phyloP scores from a whole-genome alignment of 2,888 invertebrate species.

The Drosophila mercatorum region DNA sequence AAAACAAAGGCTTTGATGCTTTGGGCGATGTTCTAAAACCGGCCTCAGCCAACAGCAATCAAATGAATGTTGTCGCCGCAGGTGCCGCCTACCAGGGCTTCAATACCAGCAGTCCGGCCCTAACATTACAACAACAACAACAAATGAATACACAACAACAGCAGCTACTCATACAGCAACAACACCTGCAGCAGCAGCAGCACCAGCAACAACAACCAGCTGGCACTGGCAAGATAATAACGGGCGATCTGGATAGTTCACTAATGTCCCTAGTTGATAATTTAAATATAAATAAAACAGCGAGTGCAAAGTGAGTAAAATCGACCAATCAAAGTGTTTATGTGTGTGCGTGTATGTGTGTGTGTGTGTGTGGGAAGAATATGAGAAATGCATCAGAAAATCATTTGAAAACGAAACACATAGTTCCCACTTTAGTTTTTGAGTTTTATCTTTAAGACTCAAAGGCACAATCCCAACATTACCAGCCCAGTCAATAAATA shows the following conservation, averaged over 20 bases:
- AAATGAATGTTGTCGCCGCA: conserved; percentile 84
- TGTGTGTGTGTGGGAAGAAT: conserved; percentile 7
- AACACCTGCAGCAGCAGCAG: conserved; percentile 62
- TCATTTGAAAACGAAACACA: not conserved
- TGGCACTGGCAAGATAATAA: conserved; percentile 90
- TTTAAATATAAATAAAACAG: conserved; percentile 92
- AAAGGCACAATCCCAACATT: not conserved
- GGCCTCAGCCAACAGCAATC: conserved; percentile 82
- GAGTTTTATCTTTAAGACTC: not conserved
- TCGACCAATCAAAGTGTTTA: conserved; percentile 27
- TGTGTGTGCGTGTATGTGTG: not conserved
- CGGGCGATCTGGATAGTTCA: conserved; percentile 97
- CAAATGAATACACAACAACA: conserved; percentile 75
- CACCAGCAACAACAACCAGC: conserved; percentile 83
- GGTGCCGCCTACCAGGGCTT: conserved; percentile 76
- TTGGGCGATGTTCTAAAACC: conserved; percentile 90
- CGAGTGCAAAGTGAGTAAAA: conserved; percentile 88
- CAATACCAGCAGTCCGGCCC: conserved; percentile 54
- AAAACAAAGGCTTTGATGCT: conserved; percentile 88
- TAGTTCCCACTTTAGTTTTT: not conserved
- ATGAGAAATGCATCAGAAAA: conserved; percentile 7
- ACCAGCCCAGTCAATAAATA: not conserved
- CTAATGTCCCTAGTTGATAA: conserved; percentile 97
- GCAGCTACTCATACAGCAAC: conserved; percentile 66
- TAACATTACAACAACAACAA: conserved; percentile 71